phyloP scores from a whole-genome alignment of 2,888 invertebrate species.

The Nemapogon koenigi region DNA sequence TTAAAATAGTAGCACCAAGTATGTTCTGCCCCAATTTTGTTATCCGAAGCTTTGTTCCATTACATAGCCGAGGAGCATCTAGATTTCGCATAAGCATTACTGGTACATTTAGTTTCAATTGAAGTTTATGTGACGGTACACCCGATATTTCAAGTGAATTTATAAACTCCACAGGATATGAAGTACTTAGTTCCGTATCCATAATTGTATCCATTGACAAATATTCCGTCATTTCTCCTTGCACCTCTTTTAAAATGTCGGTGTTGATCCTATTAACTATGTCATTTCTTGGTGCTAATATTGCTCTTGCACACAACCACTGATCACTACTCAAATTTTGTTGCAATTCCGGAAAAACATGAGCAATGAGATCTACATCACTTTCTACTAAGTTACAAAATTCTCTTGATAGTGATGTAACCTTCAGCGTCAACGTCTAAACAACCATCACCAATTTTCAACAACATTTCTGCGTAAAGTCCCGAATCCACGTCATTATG shows the following conservation, averaged over 20 bases:
- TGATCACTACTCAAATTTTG: slow-evolving; percentile 16
- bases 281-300: slow-evolving; percentile 16
- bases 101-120: slow-evolving; percentile 19
- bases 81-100: slow-evolving; percentile 20
- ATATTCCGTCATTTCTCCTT: slow-evolving; percentile 20
- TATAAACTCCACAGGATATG: slow-evolving; percentile 27
- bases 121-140: slow-evolving; percentile 23
- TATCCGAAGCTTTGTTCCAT: slow-evolving; percentile 17
- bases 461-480: not conserved
- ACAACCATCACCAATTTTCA: slow-evolving; percentile 1
- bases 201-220: slow-evolving; percentile 23
- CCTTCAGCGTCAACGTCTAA: no score
- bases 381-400: slow-evolving; percentile 16
- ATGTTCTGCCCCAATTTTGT: slow-evolving; percentile 18
- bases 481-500: not conserved
- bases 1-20: slow-evolving; percentile 21
- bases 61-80: slow-evolving; percentile 19
- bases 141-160: slow-evolving; percentile 23
- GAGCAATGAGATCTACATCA: slow-evolving; percentile 14
- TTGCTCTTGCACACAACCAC: slow-evolving; percentile 21
- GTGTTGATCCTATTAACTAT: slow-evolving; percentile 20
- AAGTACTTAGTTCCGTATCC: slow-evolving; percentile 21
- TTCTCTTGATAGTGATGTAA: no score
- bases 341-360: slow-evolving; percentile 13
- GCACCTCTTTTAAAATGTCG: no score